Base-by-base conservation (phyloP, 2,888 invertebrate species). In the Eupithecia centaureata region DNA sequence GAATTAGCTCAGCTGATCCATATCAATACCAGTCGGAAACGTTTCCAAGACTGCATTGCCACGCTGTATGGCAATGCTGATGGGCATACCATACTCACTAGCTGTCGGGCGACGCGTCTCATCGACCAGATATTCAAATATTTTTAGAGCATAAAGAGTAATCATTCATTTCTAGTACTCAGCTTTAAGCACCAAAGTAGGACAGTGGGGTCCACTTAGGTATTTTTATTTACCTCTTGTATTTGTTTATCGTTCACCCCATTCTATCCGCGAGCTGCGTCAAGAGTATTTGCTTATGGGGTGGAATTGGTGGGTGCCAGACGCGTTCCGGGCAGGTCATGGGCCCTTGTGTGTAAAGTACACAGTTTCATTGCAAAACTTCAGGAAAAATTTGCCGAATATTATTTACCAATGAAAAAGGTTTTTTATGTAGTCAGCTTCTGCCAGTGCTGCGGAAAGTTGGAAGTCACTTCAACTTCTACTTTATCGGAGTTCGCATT, bases 261-360 rank as follows among this genome's bases (percentile, higher is more conserved):
- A 66, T 71, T 54, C 60, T 63, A 67, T 62, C 65, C 64, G 71
- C 25, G 71, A 73, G 71, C 73, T 70, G 74, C 71, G 74, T 70
- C 71, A 74, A 71, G 67, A 74, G 71, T 74, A 71, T 74, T 74
- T 73, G 68, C 70, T 68, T 65, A 68, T 67, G 65, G 73, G 68
- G 71, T 67, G 54, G 30, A 18, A 47, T 18, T 47, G 54, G 28
- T 56, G 68, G 70, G 73, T 64, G 70, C 56, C 63, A 67, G 62
- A 69, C 66, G 63, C 61, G 68, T 61, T 71, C 65, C 63, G 70
- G 71, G 68, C 70, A 70, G 70, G 67, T 70, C 64, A 65, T 70
- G 64, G 65, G 63, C 64, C 62, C 64, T 69, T 61, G 64, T 62
- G 60, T 60, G 62, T 62, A 67, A 67, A 70, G 65, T 63, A 67